Evolutionary conservation across 2,888 invertebrate genomes (phyloP).

Genomic region (Hirtodrosophila trivittata): DNA sequence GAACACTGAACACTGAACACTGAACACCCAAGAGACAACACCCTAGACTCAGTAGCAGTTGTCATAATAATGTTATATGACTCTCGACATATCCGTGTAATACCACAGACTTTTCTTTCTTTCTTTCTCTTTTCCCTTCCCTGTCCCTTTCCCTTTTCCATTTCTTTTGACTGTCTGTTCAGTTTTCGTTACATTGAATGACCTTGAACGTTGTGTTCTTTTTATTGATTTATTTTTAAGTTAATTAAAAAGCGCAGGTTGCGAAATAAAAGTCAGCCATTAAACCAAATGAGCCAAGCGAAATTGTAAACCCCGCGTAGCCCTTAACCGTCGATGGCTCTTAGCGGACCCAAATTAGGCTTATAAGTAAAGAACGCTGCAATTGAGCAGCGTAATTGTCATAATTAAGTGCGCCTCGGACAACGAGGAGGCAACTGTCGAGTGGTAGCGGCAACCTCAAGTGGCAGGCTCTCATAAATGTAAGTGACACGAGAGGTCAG

Average conservation of each 20-base stretch:
- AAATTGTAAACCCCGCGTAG: slow-evolving; percentile 15
- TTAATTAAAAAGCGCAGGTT: slow-evolving; percentile 68
- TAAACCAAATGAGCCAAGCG: slow-evolving; percentile 52
- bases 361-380: slow-evolving; percentile 33
- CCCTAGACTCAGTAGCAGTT: slow-evolving; percentile 35
- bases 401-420: slow-evolving; percentile 49
- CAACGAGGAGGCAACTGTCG: slow-evolving; percentile 10
- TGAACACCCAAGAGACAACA: too few species aligned
- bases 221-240: slow-evolving; percentile 67
- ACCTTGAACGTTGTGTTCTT: slow-evolving; percentile 54
- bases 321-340: neutral
- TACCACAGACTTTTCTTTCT: slow-evolving; percentile 10
- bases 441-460: slow-evolving; percentile 11
- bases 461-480: slow-evolving; percentile 30
- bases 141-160: neutral
- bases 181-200: slow-evolving; percentile 25
- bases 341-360: slow-evolving; percentile 26
- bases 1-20: slow-evolving; percentile 1
- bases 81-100: slow-evolving; percentile 29
- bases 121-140: neutral
- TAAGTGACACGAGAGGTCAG: slow-evolving; percentile 23
- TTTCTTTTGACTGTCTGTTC: neutral
- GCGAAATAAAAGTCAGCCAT: slow-evolving; percentile 44
- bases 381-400: slow-evolving; percentile 56
- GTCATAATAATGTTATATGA: slow-evolving; percentile 61